Base-by-base conservation (phyloP, 2,888 invertebrate species). In the Cosmopolites sordidus region DNA sequence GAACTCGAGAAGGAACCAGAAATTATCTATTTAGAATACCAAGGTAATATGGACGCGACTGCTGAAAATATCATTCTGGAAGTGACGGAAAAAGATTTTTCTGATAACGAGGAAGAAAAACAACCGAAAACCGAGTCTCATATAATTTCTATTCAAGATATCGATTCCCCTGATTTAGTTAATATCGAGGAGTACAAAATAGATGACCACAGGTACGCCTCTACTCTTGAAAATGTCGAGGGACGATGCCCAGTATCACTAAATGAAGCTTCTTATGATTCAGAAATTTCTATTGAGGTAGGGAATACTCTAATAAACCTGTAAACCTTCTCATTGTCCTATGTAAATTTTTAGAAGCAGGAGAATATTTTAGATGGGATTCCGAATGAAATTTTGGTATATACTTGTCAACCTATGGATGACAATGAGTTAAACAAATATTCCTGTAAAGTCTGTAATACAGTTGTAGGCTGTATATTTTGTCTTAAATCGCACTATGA, bases 401-500 rank as follows among this genome's bases (percentile, higher is more conserved):
- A 48, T 38, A 39, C 43, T 12, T 58, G 58, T 40, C 51, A 55
- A 44, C 49, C 54, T 11, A 44, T 44, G 30, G 16, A 37, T 38
- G 46, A 50, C 38, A 49, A 56, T 51, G 30, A 45, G 37, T 46
- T 59, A 50, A 47, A 57, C 41, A 54, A 47, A 42, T 56, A 49
- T 27, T 44, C 48, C 1, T 58, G 58, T 16, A 58, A 53, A 40
- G 17, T 6, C 3, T 58, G 58, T 29, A 46, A 38, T 2, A 22
- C 38, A 14, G 50, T 56, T 11, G 44, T 49, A 2, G 62, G 63
- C 6, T 64, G 64, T 45, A 54, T 64, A 27, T 63, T 62, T 43
- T 64, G 64, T 39, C 56, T 64, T 3, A 64, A 64, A 53, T 62
- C 62, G 5, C 64, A 64, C 43, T 64, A 63, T 22, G 62, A 63